Conservation (phyloP, 2,888 invertebrate genomes). For the Caradrina kadenii region DNA sequence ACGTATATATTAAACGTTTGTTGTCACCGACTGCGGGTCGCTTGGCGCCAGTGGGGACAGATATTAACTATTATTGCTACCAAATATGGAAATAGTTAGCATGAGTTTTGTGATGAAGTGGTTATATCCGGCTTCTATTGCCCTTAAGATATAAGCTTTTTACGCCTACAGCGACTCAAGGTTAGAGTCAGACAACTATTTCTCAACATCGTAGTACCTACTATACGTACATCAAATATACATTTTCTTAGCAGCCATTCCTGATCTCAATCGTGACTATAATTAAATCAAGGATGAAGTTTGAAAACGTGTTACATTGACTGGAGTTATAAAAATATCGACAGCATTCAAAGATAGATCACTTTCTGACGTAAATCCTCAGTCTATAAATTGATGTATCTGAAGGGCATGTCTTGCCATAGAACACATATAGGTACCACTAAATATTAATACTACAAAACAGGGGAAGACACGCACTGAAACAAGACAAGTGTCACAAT, state of each 20-base stretch:
- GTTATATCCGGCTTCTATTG: slow-evolving; percentile 42
- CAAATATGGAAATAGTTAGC: slow-evolving; percentile 53
- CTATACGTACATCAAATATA: slow-evolving; percentile 21
- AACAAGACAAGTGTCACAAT: slow-evolving; percentile 15
- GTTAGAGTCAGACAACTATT: slow-evolving; percentile 46
- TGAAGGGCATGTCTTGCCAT: slow-evolving; percentile 69
- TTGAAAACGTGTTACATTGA: slow-evolving; percentile 64
- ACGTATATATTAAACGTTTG: slow-evolving; percentile 64
- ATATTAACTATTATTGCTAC: slow-evolving; percentile 61
- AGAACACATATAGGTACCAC: no score
- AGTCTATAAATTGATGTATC: slow-evolving; percentile 78
- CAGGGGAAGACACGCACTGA: slow-evolving; percentile 3
- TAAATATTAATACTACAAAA: not conserved
- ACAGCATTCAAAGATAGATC: slow-evolving; percentile 85
- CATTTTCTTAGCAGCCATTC: slow-evolving; percentile 24
- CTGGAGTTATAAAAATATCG: slow-evolving; percentile 73
- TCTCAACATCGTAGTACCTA: slow-evolving; percentile 20
- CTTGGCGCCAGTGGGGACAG: slow-evolving; percentile 67
- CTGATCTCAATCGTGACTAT: slow-evolving; percentile 28
- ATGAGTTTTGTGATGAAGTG: slow-evolving; percentile 42
- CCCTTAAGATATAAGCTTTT: slow-evolving; percentile 41
- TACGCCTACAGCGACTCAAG: slow-evolving; percentile 46
- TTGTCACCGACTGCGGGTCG: slow-evolving; percentile 58
- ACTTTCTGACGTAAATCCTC: slow-evolving; percentile 86
- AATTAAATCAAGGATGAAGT: slow-evolving; percentile 31